Evolutionary conservation across 1,140 invertebrate species (phyloP).

Genomic region (Cotesia chilonis): DNA sequence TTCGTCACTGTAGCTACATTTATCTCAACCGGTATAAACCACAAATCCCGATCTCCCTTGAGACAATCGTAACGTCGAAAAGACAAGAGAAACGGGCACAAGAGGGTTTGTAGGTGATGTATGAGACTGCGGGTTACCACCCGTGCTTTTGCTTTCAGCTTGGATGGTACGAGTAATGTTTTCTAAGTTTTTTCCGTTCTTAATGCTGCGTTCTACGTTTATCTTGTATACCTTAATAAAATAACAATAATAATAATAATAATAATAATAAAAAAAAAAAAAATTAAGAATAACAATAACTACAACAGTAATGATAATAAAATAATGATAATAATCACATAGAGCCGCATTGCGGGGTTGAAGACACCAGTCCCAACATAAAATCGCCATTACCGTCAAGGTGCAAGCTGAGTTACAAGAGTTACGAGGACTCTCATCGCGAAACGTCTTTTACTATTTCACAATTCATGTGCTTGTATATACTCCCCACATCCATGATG

Average conservation of each 20-base stretch:
- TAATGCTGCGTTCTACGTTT: slow-evolving; percentile 9
- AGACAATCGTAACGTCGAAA: slow-evolving; percentile 15
- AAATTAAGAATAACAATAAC: neutral
- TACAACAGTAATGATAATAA: neutral
- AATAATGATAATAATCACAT: slow-evolving; percentile 17
- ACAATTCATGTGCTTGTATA: slow-evolving; percentile 50
- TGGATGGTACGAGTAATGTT: neutral
- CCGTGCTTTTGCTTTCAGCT: neutral
- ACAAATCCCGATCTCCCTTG: slow-evolving; percentile 12
- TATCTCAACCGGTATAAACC: slow-evolving; percentile 15
- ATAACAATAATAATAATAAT: neutral
- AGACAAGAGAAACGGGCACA: slow-evolving; percentile 14
- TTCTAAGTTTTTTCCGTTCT: slow-evolving; percentile 17
- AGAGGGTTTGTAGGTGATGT: slow-evolving; percentile 34
- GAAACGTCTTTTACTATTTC: slow-evolving; percentile 32
- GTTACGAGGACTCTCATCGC: slow-evolving; percentile 44
- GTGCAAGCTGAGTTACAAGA: slow-evolving; percentile 44
- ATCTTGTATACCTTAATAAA: neutral
- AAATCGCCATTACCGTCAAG: slow-evolving; percentile 57
- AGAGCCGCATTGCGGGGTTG: slow-evolving; percentile 38
- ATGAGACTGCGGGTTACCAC: slow-evolving; percentile 22
- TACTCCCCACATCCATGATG: neutral
- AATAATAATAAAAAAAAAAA: neutral
- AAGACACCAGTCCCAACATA: slow-evolving; percentile 50
- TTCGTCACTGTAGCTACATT: slow-evolving; percentile 12